Conservation (phyloP, 2,888 invertebrate genomes). For the Ecliptopera silaceata region DNA sequence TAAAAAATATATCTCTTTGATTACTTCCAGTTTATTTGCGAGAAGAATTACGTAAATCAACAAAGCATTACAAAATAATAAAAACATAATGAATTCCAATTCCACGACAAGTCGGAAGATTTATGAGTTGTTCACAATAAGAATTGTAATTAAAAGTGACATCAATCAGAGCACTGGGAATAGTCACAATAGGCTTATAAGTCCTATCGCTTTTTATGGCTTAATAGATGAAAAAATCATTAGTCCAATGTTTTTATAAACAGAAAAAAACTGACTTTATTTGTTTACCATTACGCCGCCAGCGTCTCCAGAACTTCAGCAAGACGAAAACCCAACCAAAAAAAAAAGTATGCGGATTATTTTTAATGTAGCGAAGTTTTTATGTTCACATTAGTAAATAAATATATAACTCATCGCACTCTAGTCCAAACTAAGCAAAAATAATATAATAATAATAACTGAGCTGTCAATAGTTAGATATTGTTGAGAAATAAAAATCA, state of each 20-base stretch:
- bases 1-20: neutral
- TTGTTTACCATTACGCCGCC: neutral
- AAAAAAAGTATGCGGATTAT: too few species aligned
- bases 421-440: too few species aligned
- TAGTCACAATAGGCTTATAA: constrained; percentile 54
- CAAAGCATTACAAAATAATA: constrained; percentile 11
- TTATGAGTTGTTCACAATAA: constrained; percentile 68
- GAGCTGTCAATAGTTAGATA: too few species aligned
- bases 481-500: neutral
- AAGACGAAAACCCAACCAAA: too few species aligned
- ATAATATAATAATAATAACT: too few species aligned
- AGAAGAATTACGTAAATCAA: constrained; percentile 11
- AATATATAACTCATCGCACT: too few species aligned
- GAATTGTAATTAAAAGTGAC: constrained; percentile 69
- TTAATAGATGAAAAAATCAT: constrained; percentile 23
- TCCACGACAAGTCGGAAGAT: constrained; percentile 54
- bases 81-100: constrained; percentile 46
- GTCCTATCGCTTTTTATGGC: constrained; percentile 49
- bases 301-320: neutral
- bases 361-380: too few species aligned
- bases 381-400: too few species aligned
- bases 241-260: constrained; percentile 10
- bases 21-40: neutral
- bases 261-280: neutral
- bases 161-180: constrained; percentile 60